Conservation (phyloP, 1,140 invertebrate genomes). For the Drosophila miranda region DNA sequence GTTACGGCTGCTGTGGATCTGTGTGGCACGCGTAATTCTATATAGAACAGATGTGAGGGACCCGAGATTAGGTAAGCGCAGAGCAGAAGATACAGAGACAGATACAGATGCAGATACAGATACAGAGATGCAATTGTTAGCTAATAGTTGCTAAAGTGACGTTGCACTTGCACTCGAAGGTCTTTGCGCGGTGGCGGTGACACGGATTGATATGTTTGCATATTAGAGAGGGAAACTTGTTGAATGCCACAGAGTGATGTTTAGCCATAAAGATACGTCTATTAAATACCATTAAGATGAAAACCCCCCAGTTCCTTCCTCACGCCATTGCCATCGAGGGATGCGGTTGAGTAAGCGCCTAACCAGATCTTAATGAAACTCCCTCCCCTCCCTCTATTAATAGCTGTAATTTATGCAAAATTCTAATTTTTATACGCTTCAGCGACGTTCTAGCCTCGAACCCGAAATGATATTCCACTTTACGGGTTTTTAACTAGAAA, state of each 20-base stretch:
- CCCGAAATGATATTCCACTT: slow-evolving; percentile 14
- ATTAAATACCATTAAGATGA: too few species aligned
- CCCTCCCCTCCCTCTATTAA: not conserved
- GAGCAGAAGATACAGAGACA: slow-evolving; percentile 10
- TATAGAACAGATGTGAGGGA: slow-evolving; percentile 49
- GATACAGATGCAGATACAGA: slow-evolving; percentile 22
- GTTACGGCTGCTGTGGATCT: slow-evolving; percentile 24
- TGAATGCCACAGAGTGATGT: not conserved
- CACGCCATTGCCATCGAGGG: not conserved
- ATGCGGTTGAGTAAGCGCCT: slow-evolving; percentile 3
- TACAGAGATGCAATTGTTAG: slow-evolving; percentile 52
- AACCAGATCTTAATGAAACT: slow-evolving; percentile 20
- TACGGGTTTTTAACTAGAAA: slow-evolving; percentile 30
- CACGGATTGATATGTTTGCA: too few species aligned
- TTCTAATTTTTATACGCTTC: slow-evolving; percentile 20
- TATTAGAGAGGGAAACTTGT: not conserved
- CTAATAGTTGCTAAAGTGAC: slow-evolving; percentile 63
- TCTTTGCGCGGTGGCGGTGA: slow-evolving; percentile 20
- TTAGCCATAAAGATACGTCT: not conserved
- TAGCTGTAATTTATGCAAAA: slow-evolving; percentile 26
- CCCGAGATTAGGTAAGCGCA: slow-evolving; percentile 19
- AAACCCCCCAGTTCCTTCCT: not conserved
- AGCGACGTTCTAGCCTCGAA: slow-evolving; percentile 14
- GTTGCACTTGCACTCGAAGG: slow-evolving; percentile 54
- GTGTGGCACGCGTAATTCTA: slow-evolving; percentile 64